Conservation (phyloP, 2,113 vertebrate species). For the Xyrauchen texanus region DNA sequence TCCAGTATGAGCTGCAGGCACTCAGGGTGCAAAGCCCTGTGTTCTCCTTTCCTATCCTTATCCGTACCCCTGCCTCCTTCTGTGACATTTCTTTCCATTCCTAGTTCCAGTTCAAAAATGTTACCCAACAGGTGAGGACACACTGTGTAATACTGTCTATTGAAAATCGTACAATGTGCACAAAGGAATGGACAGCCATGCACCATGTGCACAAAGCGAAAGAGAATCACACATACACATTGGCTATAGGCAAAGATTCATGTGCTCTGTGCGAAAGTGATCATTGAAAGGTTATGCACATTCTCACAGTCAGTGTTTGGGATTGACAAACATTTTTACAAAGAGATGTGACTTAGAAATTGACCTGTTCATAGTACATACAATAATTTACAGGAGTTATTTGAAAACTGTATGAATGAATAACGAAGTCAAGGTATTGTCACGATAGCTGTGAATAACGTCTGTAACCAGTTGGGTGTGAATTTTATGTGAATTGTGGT, state of each 20-base stretch:
- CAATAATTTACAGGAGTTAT: too few species aligned
- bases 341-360: too few species aligned
- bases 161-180: slow-evolving; percentile 72
- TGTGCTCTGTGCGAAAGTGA: slow-evolving; percentile 34
- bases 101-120: slow-evolving; percentile 60
- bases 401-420: too few species aligned
- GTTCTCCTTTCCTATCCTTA: neutral
- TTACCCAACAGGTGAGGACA: slow-evolving; percentile 58
- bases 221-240: slow-evolving; percentile 56
- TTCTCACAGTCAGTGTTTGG: too few species aligned
- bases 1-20: slow-evolving; percentile 53
- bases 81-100: slow-evolving; percentile 45
- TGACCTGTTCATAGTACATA: too few species aligned
- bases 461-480: too few species aligned
- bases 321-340: too few species aligned
- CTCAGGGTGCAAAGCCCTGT: slow-evolving; percentile 59
- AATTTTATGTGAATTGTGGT: too few species aligned
- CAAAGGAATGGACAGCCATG: slow-evolving; percentile 51
- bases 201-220: slow-evolving; percentile 38
- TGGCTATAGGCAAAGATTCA: slow-evolving; percentile 23
- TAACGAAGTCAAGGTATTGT: too few species aligned
- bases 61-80: too few species aligned
- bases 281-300: slow-evolving; percentile 43
- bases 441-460: too few species aligned
- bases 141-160: slow-evolving; percentile 65